phyloP scores from a whole-genome alignment of 2,888 invertebrate genomes.

The Gymnoscelis rufifasciata region DNA sequence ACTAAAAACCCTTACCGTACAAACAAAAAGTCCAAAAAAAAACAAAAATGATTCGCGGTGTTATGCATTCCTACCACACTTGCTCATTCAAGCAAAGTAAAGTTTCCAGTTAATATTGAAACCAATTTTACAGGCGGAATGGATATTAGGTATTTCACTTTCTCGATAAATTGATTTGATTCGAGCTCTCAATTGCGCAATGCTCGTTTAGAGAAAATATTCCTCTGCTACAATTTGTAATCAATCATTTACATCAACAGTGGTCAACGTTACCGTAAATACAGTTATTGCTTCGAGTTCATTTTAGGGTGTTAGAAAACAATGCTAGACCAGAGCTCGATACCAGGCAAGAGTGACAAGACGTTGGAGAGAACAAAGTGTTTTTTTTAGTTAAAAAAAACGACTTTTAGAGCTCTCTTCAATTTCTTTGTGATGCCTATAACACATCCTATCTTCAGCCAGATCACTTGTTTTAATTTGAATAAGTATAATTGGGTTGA shows the following conservation, averaged over 20 bases:
- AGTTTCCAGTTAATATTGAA: slow-evolving; percentile 37
- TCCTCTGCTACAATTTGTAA: slow-evolving; percentile 13
- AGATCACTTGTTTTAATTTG: no score
- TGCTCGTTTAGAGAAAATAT: slow-evolving; percentile 28
- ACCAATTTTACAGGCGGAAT: slow-evolving; percentile 45
- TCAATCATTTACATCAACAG: not conserved
- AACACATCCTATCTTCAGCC: no score
- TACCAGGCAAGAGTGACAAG: no score
- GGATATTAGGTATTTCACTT: slow-evolving; percentile 45
- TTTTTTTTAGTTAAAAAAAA: no score
- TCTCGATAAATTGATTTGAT: slow-evolving; percentile 47
- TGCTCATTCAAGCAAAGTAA: slow-evolving; percentile 30
- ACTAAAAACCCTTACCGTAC: no score
- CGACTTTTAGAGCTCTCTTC: no score
- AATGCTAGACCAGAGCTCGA: no score
- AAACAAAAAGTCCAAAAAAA: no score
- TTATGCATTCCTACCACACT: slow-evolving; percentile 1
- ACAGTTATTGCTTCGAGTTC: not conserved
- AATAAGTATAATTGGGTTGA: no score
- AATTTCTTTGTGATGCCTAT: no score
- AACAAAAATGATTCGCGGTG: not conserved
- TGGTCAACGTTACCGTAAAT: not conserved
- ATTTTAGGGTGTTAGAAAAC: no score
- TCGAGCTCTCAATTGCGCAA: slow-evolving; percentile 37
- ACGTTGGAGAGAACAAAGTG: no score